These are phyloP conservation scores for Pogonomyrmex californicus DNA, from an alignment of 1,140 invertebrate species.

Conservation along the genomic window DNA sequence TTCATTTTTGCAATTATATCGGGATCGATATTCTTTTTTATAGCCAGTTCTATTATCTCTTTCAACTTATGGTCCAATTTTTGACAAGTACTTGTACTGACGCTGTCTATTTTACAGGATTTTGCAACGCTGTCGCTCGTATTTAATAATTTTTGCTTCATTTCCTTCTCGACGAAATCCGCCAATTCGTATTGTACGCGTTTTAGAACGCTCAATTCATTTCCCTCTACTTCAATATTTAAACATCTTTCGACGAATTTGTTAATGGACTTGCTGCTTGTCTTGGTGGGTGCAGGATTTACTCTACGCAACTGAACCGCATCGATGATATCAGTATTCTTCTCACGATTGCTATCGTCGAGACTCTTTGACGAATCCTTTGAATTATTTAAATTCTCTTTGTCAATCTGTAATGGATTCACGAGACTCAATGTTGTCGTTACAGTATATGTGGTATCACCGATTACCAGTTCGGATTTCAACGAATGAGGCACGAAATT, in stretches of 20 bases:
- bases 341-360: slow-evolving; percentile 70
- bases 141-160: slow-evolving; percentile 74
- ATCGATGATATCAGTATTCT: slow-evolving; percentile 84
- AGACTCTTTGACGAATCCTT: slow-evolving; percentile 41
- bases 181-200: slow-evolving; percentile 81
- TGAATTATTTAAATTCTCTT: slow-evolving; percentile 56
- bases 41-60: slow-evolving; percentile 81
- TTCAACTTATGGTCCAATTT: slow-evolving; percentile 82
- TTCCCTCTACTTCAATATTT: slow-evolving; percentile 83
- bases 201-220: slow-evolving; percentile 78
- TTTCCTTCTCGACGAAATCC: slow-evolving; percentile 81
- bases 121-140: not conserved
- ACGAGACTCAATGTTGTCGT: slow-evolving; percentile 80
- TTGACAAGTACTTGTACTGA: slow-evolving; percentile 69
- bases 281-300: slow-evolving; percentile 65
- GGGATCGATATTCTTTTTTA: slow-evolving; percentile 83
- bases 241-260: slow-evolving; percentile 81
- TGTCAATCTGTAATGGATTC: slow-evolving; percentile 62
- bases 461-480: slow-evolving; percentile 80
- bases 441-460: slow-evolving; percentile 82
- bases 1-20: slow-evolving; percentile 22
- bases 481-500: slow-evolving; percentile 55
- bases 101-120: slow-evolving; percentile 29
- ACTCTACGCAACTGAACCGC: slow-evolving; percentile 82
- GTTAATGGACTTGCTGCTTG: slow-evolving; percentile 62